Evolutionary conservation across 2,797 vertebrate species (phyloP).

Genomic region (Enteromius argenteus): DNA sequence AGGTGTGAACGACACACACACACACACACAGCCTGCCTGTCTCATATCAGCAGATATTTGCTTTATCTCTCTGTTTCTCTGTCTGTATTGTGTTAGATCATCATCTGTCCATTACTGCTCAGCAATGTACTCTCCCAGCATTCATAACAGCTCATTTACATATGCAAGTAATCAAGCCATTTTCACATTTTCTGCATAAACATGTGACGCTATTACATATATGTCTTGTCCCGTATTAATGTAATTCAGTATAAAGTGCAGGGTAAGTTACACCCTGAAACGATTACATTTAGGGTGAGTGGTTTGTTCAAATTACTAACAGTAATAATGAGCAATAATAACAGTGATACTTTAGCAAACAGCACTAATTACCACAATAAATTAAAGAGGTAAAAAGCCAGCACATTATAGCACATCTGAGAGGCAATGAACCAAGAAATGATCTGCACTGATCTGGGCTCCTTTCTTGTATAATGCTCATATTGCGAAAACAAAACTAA

Average conservation of each 20-base stretch:
- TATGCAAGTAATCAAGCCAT: background rate
- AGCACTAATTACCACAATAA: background rate
- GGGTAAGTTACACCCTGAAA: background rate
- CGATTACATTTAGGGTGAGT: background rate
- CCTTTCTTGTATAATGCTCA: constrained; percentile 21
- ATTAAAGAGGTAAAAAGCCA: constrained; percentile 22
- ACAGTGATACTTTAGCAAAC: constrained; percentile 1
- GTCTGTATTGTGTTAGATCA: constrained; percentile 28
- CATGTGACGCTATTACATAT: background rate
- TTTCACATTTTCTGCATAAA: background rate
- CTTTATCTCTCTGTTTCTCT: constrained; percentile 16
- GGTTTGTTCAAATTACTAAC: background rate
- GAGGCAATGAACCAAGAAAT: constrained; percentile 15
- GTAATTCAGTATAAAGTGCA: background rate
- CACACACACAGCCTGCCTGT: constrained; percentile 34
- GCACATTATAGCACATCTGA: constrained; percentile 5
- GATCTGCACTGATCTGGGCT: background rate
- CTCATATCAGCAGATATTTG: constrained; percentile 27
- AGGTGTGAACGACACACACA: constrained; percentile 55
- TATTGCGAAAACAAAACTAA: constrained; percentile 26
- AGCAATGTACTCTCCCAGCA: background rate
- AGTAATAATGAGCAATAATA: constrained; percentile 10
- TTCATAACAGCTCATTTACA: constrained; percentile 1
- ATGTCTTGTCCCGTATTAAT: background rate
- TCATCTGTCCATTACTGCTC: constrained; percentile 8